Evolutionary conservation across 2,113 vertebrate genomes (phyloP), one percentile per base, ranked within the genome.

Genomic region (Galeopterus variegatus): DNA sequence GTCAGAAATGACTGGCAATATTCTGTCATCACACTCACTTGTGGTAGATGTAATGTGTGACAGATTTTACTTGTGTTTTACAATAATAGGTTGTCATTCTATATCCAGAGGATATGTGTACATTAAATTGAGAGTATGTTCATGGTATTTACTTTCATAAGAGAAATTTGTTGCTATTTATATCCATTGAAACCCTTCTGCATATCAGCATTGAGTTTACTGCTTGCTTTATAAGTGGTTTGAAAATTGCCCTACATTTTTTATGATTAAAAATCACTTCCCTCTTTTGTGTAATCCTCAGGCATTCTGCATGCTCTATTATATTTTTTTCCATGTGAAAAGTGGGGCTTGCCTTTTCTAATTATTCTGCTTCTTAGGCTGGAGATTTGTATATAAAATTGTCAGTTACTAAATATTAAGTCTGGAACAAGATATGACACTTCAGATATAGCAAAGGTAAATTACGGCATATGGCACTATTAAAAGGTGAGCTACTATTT

Each of bases 321-420:
- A 36, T 89, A 48, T 92, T 67, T 90, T 75, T 95, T 72, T 56
- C 31, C 77, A 83, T 81, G 23, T 1, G 15, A 64, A 72, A 93
- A 87, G 11, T 17, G 26, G 36, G 5, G 17, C 12, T 60, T 95
- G 48, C 60, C 52, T 93, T 72, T 93, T 98, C 88, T 92, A 97
- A 97, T 93, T 86, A 90, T 96, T 96, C 83, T 93, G 31, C 48
- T 95, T 89, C 73, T 96, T 96, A 95, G 64, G 80, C 83, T 95
- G 88, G 84, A 93, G 91, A 96, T 98, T 97, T 97, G 92, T 93
- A 67, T 92, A 98, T 98, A 97, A 98, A 98, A 98, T 98, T 99
- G 98, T 96, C 98, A 97, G 98, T 99, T 99, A 95, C 98, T 99
- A 98, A 98, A 98, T 98, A 98, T 98, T 98, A 98, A 98, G 88